Percentiles rank a stretch among this genome's conserved stretches.
Conservation (phyloP, 2,888 invertebrate species). For the Tetragonisca angustula region DNA sequence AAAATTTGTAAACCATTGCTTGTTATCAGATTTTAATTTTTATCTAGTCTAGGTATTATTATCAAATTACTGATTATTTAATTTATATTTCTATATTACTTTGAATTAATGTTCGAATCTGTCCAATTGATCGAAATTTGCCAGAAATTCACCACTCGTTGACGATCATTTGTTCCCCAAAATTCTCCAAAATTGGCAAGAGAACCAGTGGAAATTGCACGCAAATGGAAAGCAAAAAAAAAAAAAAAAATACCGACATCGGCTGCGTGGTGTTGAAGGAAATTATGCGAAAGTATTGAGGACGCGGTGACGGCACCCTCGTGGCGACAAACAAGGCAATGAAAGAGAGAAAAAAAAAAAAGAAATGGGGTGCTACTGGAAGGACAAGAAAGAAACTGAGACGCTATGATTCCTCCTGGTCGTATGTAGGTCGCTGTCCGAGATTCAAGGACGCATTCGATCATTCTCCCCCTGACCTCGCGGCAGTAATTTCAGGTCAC, state of each 20-base stretch:
- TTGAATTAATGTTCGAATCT: too few relatives aligned
- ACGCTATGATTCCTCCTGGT: conserved; percentile 8
- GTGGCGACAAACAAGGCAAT: neutral
- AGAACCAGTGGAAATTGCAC: neutral
- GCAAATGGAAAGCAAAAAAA: neutral
- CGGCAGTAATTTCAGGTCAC: conserved; percentile 38
- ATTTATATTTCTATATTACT: too few relatives aligned
- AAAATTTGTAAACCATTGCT: too few relatives aligned
- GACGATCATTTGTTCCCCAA: neutral
- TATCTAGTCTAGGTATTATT: too few relatives aligned
- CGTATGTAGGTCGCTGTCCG: conserved; percentile 56
- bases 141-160: too few relatives aligned
- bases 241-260: too few relatives aligned
- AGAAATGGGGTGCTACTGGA: neutral
- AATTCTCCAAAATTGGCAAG: neutral
- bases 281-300: conserved; percentile 9
- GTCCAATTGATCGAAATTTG: too few relatives aligned
- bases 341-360: neutral
- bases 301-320: neutral
- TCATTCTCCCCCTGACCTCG: conserved; percentile 50
- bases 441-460: conserved; percentile 57
- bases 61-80: too few relatives aligned
- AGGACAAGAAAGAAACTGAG: conserved; percentile 8
- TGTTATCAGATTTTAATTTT: too few relatives aligned
- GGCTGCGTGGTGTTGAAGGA: neutral